Conservation (phyloP, 2,797 vertebrate genomes). For the Urophycis tenuis region DNA sequence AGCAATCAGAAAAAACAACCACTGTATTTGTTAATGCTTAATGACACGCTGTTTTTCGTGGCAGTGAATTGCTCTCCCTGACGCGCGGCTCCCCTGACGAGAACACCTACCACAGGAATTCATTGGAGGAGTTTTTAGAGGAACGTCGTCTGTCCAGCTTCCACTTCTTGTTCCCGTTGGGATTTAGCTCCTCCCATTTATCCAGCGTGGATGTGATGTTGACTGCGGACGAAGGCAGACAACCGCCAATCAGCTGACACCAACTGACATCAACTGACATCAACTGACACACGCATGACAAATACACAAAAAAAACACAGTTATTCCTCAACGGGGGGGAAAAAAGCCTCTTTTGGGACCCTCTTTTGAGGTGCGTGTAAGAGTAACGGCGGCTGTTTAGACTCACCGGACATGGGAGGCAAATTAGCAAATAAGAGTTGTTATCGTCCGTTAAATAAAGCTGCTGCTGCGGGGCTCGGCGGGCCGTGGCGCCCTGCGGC, state of each 20-base stretch:
- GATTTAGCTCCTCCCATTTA: slow-evolving; percentile 92
- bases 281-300: slow-evolving; percentile 1
- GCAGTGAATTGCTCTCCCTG: not conserved
- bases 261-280: not conserved
- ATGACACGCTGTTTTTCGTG: not conserved
- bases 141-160: slow-evolving; percentile 81
- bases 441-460: not conserved
- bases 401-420: not conserved
- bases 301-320: not conserved
- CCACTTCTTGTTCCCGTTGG: slow-evolving; percentile 81
- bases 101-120: slow-evolving; percentile 83
- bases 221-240: slow-evolving; percentile 45
- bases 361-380: not conserved
- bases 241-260: not conserved
- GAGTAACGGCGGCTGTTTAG: not conserved
- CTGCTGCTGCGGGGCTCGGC: not conserved
- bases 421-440: not conserved
- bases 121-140: slow-evolving; percentile 86
- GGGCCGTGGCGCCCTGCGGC: not conserved
- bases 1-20: not conserved
- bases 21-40: not conserved
- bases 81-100: not conserved
- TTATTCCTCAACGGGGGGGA: too few relatives aligned
- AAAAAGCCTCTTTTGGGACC: not conserved
- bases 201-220: slow-evolving; percentile 82